Conservation (phyloP, 1,140 invertebrate genomes). For the Lepidurus arcticus region DNA sequence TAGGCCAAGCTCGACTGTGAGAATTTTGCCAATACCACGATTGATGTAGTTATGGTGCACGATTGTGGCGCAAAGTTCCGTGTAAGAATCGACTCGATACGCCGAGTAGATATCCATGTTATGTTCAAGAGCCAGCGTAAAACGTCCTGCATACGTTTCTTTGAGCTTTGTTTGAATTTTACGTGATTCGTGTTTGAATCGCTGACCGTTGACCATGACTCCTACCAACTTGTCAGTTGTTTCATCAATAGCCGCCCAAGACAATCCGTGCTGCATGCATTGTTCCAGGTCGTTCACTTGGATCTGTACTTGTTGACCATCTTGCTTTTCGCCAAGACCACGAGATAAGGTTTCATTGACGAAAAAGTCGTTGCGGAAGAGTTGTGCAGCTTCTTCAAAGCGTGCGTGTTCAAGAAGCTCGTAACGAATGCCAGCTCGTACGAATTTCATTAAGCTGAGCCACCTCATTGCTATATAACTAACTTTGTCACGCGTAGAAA, state of each 20-base stretch:
- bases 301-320: background rate
- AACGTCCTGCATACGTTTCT: background rate
- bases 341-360: background rate
- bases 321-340: background rate
- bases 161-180: background rate
- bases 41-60: background rate
- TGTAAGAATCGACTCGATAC: background rate
- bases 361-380: background rate
- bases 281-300: constrained; percentile 5
- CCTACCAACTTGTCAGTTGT: background rate
- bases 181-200: background rate
- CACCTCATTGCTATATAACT: background rate
- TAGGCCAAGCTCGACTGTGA: background rate
- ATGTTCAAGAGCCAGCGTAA: background rate
- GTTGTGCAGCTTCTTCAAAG: background rate
- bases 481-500: background rate
- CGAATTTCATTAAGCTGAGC: background rate
- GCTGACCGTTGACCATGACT: background rate
- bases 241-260: constrained; percentile 1
- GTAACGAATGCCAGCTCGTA: constrained; percentile 4
- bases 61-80: background rate
- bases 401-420: background rate
- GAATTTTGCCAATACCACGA: background rate
- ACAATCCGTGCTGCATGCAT: background rate
- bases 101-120: background rate